These are phyloP conservation scores for Penaeus vannamei DNA, from an alignment of 1,140 invertebrate genomes.

Conservation along the genomic window DNA sequence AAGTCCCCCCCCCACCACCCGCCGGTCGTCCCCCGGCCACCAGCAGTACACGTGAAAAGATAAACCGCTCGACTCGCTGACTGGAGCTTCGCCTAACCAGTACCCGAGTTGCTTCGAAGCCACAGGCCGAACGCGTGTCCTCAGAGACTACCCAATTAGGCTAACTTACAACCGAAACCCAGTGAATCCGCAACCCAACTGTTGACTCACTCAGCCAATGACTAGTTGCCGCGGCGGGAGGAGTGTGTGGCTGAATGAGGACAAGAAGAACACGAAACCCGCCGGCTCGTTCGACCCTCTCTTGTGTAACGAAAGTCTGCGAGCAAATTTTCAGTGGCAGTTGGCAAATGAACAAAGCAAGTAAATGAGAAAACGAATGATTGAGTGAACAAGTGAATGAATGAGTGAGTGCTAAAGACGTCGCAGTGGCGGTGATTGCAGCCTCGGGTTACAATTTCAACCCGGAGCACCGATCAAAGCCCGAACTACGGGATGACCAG, in stretches of 20 bases:
- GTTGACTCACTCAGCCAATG: constrained; percentile 3
- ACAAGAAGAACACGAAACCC: neutral
- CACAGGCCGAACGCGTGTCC: neutral
- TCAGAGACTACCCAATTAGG: constrained; percentile 32
- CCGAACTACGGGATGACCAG: no score
- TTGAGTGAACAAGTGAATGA: constrained; percentile 2
- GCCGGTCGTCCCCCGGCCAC: no score
- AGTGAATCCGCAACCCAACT: constrained; percentile 22
- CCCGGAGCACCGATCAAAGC: constrained; percentile 17
- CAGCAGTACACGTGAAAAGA: no score
- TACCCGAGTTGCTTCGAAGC: constrained; percentile 24
- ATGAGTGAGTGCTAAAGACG: constrained; percentile 9
- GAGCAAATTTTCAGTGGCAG: neutral
- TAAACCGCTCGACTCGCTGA: no score
- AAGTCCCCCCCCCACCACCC: no score
- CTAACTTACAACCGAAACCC: constrained; percentile 31
- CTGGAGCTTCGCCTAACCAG: neutral
- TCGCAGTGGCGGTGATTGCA: constrained; percentile 18
- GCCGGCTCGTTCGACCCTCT: neutral
- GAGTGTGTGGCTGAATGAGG: neutral
- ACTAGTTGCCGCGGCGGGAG: neutral
- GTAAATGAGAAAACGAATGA: constrained; percentile 1
- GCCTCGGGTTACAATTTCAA: constrained; percentile 17
- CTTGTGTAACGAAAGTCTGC: neutral
- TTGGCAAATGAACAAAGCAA: neutral